Evolutionary conservation across 2,113 vertebrate species (phyloP).

Genomic region (Bufo bufo): DNA sequence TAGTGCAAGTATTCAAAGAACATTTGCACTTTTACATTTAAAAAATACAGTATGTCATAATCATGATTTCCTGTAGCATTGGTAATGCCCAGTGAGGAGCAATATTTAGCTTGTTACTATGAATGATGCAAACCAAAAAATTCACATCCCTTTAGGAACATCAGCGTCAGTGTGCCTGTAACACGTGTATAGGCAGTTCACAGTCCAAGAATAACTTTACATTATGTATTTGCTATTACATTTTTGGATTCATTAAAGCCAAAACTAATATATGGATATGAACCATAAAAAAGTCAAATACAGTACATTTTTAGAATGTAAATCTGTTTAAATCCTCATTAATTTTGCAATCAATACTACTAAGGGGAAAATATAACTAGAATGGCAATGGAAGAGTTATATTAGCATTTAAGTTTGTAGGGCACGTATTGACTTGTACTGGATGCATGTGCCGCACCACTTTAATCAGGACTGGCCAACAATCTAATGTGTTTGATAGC

Average conservation of each 20-base stretch:
- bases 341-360: too few relatives aligned
- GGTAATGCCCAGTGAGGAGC: background rate
- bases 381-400: too few relatives aligned
- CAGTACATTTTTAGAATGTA: too few relatives aligned
- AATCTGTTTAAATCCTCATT: too few relatives aligned
- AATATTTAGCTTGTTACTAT: conserved; percentile 11
- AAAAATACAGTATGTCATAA: background rate
- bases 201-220: background rate
- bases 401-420: too few relatives aligned
- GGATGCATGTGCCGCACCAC: too few relatives aligned
- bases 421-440: too few relatives aligned
- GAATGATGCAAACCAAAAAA: background rate
- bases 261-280: background rate
- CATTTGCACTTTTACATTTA: background rate
- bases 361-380: too few relatives aligned
- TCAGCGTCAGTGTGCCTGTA: background rate
- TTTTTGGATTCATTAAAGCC: background rate
- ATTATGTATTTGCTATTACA: background rate
- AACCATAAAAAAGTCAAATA: background rate
- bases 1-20: background rate
- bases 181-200: background rate
- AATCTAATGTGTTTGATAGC: too few relatives aligned
- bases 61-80: background rate
- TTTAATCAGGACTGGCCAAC: too few relatives aligned
- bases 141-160: background rate